Base-by-base conservation (phyloP, 2,888 invertebrate species). In the Chaetogeoica ovagalla region DNA sequence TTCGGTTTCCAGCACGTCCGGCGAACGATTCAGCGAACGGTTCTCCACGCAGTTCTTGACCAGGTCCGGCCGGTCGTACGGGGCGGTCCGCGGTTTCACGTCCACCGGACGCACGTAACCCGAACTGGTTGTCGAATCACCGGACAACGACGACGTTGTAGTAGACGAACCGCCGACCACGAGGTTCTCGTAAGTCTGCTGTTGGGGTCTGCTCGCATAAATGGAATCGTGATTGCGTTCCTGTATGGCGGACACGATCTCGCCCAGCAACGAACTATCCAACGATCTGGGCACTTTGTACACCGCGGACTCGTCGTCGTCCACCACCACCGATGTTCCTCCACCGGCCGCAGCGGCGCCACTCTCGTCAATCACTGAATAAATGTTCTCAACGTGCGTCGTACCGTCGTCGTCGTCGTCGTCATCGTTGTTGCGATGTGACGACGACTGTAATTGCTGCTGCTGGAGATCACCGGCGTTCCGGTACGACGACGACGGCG, bases 201-300 rank as follows among this genome's bases (percentile, higher is more conserved):
- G 69, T 13, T 11, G 21, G 11, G 83, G 82, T 83, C 88, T 88
- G 0, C 92, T 92, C 0, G 94, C 94, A 85, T 95, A 95, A 83
- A 95, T 94, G 0, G 94, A 94, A 84, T 95, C 94, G 59, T 93
- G 91, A 85, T 95, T 95, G 55, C 94, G 88, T 84, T 92, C 92
- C 84, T 95, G 94, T 84, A 95, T 95, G 86, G 95, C 95, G 65
- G 91, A 91, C 0, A 95, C 95, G 82, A 95, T 95, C 87, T 95
- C 95, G 11, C 94, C 93, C 0, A 95, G 86, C 30, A 95, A 88
- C 0, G 88, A 89, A 55, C 66, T 81, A 9, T 81, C 1, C 85
- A 85, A 0, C 87, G 88, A 23, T 87, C 84, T 0, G 87, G 87
- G 0, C 87, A 86, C 19, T 83, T 83, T 68, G 82, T 83, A 68